Evolutionary conservation across 2,888 invertebrate species (phyloP), one percentile per base, ranked within the genome.

Genomic region (Amblyjoppa fuscipennis): DNA sequence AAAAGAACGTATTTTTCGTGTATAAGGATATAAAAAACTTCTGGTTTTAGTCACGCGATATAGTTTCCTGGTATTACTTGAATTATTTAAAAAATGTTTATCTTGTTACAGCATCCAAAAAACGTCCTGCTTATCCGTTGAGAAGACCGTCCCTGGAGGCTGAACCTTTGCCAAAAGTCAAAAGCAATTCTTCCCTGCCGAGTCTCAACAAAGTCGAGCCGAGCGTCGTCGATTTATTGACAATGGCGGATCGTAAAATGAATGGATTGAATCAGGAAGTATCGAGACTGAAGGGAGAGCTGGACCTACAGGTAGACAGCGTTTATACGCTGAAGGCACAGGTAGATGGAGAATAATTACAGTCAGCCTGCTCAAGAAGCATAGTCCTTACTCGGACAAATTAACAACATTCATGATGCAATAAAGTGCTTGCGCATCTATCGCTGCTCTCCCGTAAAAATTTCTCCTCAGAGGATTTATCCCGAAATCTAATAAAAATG

Each of bases 191-290:
- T 3, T 83, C 91, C 7, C 41, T 91, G n/a, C 92, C 93, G 38
- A 93, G 86, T 87, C 85, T 91, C 31, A 91, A 85, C 53, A 89
- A 80, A 70, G 90, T 91, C 7, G 92, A 94, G 7, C 93, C 93
- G 20, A 90, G 90, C 75, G 75, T 90, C 34, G 81, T 93, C 25
- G 93, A 94, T 89, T 88, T 93, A 76, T 83, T 94, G 53, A 91
- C 86, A 71, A 92, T 93, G 91, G 92, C 93, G 0, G 94, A 94
- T 88, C 92, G 93, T 74, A 94, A 91, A 86, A 93, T 94, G 84
- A 92, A 88, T 82, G 91, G 91, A 71, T 90, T 94, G 61, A 93
- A 86, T 86, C 91, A 92, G 64, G 94, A 94, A 90, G 90, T 94
- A 91, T 91, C 89, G 20, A 91, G 92, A 85, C 88, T 94, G 69